A percentile compares a stretch with the other conserved stretches of the same genome.
phyloP scores from a whole-genome alignment of 2,888 invertebrate species.

The Philaethria dido region DNA sequence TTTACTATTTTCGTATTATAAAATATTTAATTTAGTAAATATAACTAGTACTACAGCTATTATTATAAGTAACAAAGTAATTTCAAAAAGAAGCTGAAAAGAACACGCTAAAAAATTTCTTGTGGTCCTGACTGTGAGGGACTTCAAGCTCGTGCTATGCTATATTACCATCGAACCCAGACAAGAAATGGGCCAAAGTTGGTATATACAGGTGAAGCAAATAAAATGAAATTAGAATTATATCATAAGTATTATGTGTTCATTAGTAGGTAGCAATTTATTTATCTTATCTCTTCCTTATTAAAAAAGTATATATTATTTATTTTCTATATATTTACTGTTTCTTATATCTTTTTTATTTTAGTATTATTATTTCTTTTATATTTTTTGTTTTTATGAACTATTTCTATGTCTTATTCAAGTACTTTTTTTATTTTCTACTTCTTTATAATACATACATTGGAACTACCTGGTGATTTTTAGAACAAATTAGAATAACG shows the following conservation, averaged over 20 bases:
- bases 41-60: not conserved
- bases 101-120: not conserved
- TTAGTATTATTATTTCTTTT: not conserved
- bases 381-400: not conserved
- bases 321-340: not conserved
- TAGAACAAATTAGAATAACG: conserved; percentile 54
- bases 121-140: too few species aligned
- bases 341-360: not conserved
- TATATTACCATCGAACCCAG: too few species aligned
- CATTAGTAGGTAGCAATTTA: not conserved
- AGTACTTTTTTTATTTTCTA: not conserved
- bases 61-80: not conserved
- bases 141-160: too few species aligned
- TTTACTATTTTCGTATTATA: too few species aligned
- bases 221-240: not conserved
- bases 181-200: too few species aligned
- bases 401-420: not conserved
- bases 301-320: not conserved
- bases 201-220: too few species aligned
- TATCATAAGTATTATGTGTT: not conserved
- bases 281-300: too few species aligned
- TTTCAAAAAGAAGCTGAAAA: not conserved
- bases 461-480: conserved; percentile 63
- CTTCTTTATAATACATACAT: conserved; percentile 5
- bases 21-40: not conserved